Evolutionary conservation across 2,113 vertebrate species (phyloP), one percentile per base, ranked within the genome.

Genomic region (Scartelaos histophorus): DNA sequence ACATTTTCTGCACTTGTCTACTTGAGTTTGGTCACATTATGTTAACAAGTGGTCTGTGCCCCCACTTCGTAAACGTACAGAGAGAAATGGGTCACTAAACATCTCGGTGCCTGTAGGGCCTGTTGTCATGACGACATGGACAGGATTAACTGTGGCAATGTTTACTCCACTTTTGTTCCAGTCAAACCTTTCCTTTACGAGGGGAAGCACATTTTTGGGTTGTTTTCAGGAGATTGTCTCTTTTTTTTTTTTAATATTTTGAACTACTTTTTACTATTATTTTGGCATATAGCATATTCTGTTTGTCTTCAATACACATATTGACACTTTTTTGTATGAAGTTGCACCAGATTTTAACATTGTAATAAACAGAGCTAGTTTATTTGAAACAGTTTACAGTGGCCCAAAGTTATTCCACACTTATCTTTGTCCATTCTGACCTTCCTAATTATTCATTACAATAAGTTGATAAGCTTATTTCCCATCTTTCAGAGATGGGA

Each of bases 61-160:
- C 64, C 57, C 53, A 57, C 64, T 78, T 16, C 0, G 69, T 80
- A 85, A 85, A 86, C 83, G 82, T 83, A 88, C 75, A 85, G 81
- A 72, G 70, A 89, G 67, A 93, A 91, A 89, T 93, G 72, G 91
- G 91, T 92, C 90, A 92, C 78, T 88, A 89, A 82, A 75, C 84
- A 89, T 89, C 78, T 87, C 29, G 17, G 82, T 76, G 84, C 86
- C 89, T 86, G 75, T 69, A 64, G 85, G 88, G 25, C 47, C 62
- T 80, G 89, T 91, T 91, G 92, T 88, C 92, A 91, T 92, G 78
- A 90, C 80, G 90, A 92, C 87, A 17, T 78, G 67, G 64, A 19
- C 61, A 78, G 70, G 78, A 87, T 86, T 87, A 87, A 87, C 71
- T 54, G 53, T 80, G 64, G 43, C 68, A 74, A 13, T 62, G 21